Conservation (phyloP, 2,888 invertebrate species). For the Muscina levida region DNA sequence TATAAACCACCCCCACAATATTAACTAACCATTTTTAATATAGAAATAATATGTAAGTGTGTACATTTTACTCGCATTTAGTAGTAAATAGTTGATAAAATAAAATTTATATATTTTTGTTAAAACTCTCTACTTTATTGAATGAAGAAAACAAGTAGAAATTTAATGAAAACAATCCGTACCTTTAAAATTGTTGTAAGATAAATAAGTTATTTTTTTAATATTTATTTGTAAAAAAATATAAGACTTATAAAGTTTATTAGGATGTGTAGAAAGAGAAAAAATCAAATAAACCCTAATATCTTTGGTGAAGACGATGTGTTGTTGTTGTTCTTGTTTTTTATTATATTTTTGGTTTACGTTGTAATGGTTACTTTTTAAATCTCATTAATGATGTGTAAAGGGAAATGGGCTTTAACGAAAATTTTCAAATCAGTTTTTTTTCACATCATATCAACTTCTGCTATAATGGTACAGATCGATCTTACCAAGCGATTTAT, state of each 20-base stretch:
- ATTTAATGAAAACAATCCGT: constrained; percentile 47
- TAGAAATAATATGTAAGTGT: neutral
- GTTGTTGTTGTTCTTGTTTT: no score
- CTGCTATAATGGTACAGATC: no score
- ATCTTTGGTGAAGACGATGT: no score
- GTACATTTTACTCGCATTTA: constrained; percentile 58
- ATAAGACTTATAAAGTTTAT: constrained; percentile 18
- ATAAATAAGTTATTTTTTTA: constrained; percentile 30
- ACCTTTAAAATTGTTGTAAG: constrained; percentile 52
- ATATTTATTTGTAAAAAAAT: constrained; percentile 56
- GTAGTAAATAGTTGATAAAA: constrained; percentile 38
- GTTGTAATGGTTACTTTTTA: no score
- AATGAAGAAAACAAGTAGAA: constrained; percentile 11
- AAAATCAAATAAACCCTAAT: neutral
- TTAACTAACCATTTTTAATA: constrained; percentile 11
- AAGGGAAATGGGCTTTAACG: no score
- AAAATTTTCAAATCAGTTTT: no score
- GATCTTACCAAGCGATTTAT: no score
- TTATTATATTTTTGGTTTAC: no score
- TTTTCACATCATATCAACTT: no score
- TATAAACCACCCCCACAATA: constrained; percentile 37
- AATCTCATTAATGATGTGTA: no score
- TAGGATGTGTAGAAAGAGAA: neutral
- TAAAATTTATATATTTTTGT: constrained; percentile 26
- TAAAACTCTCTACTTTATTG: constrained; percentile 29